These are phyloP conservation scores for Myripristis murdjan DNA, from an alignment of 2,797 vertebrate species.

Conservation along the genomic window DNA sequence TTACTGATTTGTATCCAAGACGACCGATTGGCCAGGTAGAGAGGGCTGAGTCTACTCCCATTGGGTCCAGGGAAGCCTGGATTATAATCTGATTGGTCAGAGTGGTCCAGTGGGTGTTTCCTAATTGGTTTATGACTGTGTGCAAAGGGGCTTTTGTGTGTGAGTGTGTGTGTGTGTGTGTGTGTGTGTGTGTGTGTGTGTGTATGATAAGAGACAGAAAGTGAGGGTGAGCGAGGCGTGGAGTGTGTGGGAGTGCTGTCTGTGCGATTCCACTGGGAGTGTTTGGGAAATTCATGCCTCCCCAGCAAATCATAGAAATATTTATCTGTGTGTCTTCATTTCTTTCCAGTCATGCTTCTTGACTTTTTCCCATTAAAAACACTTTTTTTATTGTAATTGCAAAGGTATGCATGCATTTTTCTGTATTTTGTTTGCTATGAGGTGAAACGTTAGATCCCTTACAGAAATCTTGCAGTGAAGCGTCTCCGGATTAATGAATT, in stretches of 20 bases:
- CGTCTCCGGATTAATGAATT: no score
- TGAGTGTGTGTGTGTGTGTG: slow-evolving; percentile 11
- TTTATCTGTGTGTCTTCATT: no score
- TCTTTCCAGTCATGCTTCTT: no score
- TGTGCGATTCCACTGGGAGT: no score
- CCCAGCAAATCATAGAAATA: no score
- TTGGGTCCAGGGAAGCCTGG: slow-evolving; percentile 27
- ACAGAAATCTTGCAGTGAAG: no score
- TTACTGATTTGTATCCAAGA: slow-evolving; percentile 38
- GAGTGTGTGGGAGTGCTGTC: no score
- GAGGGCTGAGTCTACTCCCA: slow-evolving; percentile 6
- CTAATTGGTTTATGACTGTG: slow-evolving; percentile 45
- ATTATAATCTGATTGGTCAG: slow-evolving; percentile 37
- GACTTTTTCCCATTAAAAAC: neutral
- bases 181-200: slow-evolving; percentile 8
- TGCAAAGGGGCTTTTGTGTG: slow-evolving; percentile 12
- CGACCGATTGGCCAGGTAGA: slow-evolving; percentile 51
- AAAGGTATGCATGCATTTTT: neutral
- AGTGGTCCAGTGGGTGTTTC: slow-evolving; percentile 46
- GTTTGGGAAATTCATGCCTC: no score
- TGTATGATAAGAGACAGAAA: no score
- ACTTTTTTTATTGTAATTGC: neutral
- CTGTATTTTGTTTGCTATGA: neutral
- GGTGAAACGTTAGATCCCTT: no score
- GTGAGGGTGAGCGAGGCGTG: no score